Base-by-base conservation (phyloP, 2,797 vertebrate species). In the Enteromius thamalakanensis region DNA sequence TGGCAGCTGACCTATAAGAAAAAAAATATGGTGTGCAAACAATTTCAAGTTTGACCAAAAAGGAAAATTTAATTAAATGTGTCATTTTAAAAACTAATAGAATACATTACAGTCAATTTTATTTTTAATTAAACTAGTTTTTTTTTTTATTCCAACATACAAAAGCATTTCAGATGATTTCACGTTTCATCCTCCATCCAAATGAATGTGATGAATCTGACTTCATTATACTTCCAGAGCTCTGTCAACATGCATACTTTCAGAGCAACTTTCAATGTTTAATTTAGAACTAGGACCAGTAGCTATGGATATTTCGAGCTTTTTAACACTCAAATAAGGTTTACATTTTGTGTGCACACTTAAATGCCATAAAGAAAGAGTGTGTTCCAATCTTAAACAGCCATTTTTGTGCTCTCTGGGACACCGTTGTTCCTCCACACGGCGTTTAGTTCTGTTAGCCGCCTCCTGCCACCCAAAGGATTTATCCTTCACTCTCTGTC, bases 401-500 rank as follows among this genome's bases (percentile, higher is more conserved):
- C 42, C 7, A 32, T 91, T 91, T 91, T 90, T 91, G 91, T 91
- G 90, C 90, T 87, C 86, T 87, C 81, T 51, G 89, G 89, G 90
- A 90, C 84, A 79, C 87, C 42, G 88, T 91, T 93, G 91, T 91
- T 90, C 87, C 85, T 92, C 88, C 89, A 84, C 89, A 71, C 84
- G 89, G 86, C 89, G 58, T 94, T 93, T 93, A 93, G 92, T 92
- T 94, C 92, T 89, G 88, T 92, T 83, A 90, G 89, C 90, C 86
- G 90, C 90, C 93, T 93, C 90, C 92, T 91, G 92, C 92, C 92
- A 92, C 87, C 93, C 92, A 92, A 87, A 85, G 89, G 91, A 91
- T 94, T 93, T 92, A 85, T 92, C 90, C 91, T 89, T 92, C 89
- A 90, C 92, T 92, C 92, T 92, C 93, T 91, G 87, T 91, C 92